Conservation (phyloP, 2,888 invertebrate genomes). For the Limnephilus marmoratus region DNA sequence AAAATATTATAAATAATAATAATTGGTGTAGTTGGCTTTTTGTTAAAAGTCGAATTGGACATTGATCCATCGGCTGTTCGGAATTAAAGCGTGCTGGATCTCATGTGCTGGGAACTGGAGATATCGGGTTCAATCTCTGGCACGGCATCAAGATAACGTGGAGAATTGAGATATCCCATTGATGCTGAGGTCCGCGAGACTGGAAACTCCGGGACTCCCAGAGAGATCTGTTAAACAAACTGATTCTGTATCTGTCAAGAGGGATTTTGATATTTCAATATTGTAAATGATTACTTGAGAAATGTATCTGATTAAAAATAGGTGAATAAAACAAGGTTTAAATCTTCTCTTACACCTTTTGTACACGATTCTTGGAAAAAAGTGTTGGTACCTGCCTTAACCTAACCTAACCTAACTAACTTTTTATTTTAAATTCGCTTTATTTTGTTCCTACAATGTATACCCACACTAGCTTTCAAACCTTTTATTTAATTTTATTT, state of each 20-base stretch:
- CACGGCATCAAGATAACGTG: constrained; percentile 15
- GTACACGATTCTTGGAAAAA: not conserved
- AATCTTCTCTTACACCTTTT: not conserved
- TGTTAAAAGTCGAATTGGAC: not conserved
- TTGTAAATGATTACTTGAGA: not conserved
- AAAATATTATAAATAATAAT: not conserved
- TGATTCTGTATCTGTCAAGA: not conserved
- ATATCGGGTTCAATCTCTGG: constrained; percentile 7
- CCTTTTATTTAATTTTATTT: too few relatives aligned
- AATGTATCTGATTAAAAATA: not conserved
- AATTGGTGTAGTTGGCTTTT: not conserved
- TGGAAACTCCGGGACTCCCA: not conserved
- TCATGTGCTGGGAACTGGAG: not conserved
- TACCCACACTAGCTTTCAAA: too few relatives aligned
- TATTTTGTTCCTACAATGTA: too few relatives aligned
- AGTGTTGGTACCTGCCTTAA: too few relatives aligned
- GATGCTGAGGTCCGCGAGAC: not conserved
- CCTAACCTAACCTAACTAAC: too few relatives aligned
- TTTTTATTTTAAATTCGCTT: too few relatives aligned
- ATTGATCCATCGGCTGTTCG: constrained; percentile 26
- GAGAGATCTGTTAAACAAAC: not conserved
- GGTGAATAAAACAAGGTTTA: not conserved
- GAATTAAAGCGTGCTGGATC: not conserved
- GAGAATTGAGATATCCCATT: not conserved
- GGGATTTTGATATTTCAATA: constrained; percentile 7